Base-by-base conservation (phyloP, 1,140 invertebrate genomes). In the Rhopalosiphum padi region DNA sequence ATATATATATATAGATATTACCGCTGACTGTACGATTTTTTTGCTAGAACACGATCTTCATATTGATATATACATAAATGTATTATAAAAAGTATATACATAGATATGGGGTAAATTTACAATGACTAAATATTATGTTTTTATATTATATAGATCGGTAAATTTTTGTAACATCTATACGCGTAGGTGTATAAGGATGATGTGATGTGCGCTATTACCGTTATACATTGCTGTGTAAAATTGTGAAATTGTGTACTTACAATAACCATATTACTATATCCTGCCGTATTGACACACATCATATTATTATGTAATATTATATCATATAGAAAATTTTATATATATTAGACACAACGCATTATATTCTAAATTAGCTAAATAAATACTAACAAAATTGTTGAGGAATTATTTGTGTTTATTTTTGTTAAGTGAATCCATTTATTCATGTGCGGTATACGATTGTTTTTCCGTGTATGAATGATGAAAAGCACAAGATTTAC, bases 341-440 rank as follows among this genome's bases (percentile, higher is more conserved):
- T 30, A 30, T 30, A 60, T 9, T 77, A 77, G n/a, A 60, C 9
- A n/a, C 5, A 77, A n/a, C n/a, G 60, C 60, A 77, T 77, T 77
- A 77, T 77, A 77, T 35, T 77, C n/a, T 77, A 77, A 77, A 77
- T 77, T 77, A 86, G 86, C 5, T n/a, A 48, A 87, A 86, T 43
- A 86, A 18, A 51, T n/a, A 87, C 86, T 87, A 87, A 87, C 86
- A 41, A 85, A 85, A 85, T 85, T 85, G 83, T 85, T 85, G 22
- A 85, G 83, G 77, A 83, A 48, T 35, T 43, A 48, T 87, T 87
- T 87, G 22, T n/a, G 18, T 87, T 11, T 77, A 7, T 77, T 77
- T 77, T 77, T 18, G 23, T 87, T 48, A 48, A 48, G 48, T 51
- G 48, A 48, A 2, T 48, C 15, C 48, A 21, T 51, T 15, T 18